phyloP scores from a whole-genome alignment of 2,113 vertebrate species.

The Cyanoramphus novaezelandiae region DNA sequence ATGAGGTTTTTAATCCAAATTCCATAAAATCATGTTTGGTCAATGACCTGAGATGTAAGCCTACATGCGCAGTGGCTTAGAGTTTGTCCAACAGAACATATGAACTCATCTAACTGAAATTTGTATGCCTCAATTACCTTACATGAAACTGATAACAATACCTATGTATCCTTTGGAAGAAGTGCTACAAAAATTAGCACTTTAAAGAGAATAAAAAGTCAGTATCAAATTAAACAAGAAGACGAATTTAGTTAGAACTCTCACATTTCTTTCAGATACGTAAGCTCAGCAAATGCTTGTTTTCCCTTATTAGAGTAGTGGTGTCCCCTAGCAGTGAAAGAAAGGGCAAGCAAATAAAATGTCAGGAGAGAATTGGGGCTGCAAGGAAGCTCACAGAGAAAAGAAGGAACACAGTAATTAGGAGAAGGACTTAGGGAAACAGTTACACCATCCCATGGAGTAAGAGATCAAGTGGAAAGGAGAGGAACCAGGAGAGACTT shows the following conservation, averaged over 20 bases:
- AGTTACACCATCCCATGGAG: slow-evolving; percentile 28
- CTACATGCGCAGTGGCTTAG: not conserved
- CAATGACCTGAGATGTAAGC: not conserved
- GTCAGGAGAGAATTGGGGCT: not conserved
- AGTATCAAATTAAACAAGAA: not conserved
- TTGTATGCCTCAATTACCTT: not conserved
- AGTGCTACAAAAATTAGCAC: not conserved
- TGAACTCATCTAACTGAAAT: not conserved
- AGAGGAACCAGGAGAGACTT: slow-evolving; percentile 39
- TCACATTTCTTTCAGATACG: not conserved
- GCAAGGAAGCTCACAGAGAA: not conserved
- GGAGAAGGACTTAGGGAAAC: not conserved
- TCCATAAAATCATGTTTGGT: not conserved
- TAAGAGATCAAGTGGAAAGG: slow-evolving; percentile 60
- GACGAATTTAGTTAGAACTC: not conserved
- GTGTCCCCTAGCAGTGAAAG: slow-evolving; percentile 10
- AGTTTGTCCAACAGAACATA: not conserved
- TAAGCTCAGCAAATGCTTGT: slow-evolving; percentile 6
- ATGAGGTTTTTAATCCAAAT: not conserved
- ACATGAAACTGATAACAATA: not conserved
- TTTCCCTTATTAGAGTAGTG: not conserved
- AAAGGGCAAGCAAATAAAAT: slow-evolving; percentile 43
- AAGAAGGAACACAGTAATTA: slow-evolving; percentile 27
- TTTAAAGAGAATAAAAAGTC: not conserved
- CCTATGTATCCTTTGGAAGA: not conserved